Conservation (phyloP, 2,888 invertebrate species). For the Steromphala cineraria region DNA sequence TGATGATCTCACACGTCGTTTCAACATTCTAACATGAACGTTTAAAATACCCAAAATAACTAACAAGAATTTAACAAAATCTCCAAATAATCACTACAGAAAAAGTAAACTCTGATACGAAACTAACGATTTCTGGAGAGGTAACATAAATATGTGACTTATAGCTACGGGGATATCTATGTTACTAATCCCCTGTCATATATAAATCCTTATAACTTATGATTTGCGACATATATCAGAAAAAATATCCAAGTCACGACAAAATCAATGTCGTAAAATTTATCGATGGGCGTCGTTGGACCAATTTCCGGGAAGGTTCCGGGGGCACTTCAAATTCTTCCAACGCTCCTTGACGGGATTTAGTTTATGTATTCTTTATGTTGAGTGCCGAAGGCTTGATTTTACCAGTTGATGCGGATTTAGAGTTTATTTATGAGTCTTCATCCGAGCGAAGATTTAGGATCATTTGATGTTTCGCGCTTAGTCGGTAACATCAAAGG, state of each 20-base stretch:
- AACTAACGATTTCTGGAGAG: too few relatives aligned
- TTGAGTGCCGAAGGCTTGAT: neutral
- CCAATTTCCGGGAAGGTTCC: neutral
- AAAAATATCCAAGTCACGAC: neutral
- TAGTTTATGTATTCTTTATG: neutral
- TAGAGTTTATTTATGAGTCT: neutral
- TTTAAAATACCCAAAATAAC: too few relatives aligned
- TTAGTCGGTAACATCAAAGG: neutral
- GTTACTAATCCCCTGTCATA: too few relatives aligned
- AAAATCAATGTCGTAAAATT: neutral
- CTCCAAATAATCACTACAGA: too few relatives aligned
- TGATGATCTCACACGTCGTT: too few relatives aligned
- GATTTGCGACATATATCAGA: too few relatives aligned
- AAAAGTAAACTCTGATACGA: too few relatives aligned
- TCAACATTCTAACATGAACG: too few relatives aligned
- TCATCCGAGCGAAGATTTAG: constrained; percentile 10
- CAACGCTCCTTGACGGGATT: neutral
- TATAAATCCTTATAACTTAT: too few relatives aligned
- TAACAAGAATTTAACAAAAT: too few relatives aligned
- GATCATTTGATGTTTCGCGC: neutral
- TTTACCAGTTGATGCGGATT: neutral
- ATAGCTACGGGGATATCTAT: too few relatives aligned
- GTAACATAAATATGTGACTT: too few relatives aligned
- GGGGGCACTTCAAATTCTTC: neutral
- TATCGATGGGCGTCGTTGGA: neutral